These are phyloP conservation scores for Leptatherina wallacei DNA, from an alignment of 2,797 vertebrate genomes.

Conservation along the genomic window DNA sequence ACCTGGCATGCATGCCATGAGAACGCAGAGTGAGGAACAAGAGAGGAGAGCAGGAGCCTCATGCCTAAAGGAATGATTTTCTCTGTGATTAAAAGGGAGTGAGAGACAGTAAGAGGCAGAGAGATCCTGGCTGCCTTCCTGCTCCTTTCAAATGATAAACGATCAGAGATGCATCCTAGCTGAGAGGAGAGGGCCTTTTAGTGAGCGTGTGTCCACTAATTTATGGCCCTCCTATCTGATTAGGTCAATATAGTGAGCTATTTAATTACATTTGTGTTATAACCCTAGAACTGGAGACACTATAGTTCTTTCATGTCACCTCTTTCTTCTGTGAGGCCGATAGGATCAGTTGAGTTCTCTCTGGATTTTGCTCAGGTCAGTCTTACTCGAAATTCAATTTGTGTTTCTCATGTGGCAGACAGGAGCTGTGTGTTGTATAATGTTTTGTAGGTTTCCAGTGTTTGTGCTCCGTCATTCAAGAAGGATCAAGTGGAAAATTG, in stretches of 20 bases:
- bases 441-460: constrained; percentile 11
- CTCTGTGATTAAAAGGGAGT: constrained; percentile 66
- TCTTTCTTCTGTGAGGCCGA: constrained; percentile 45
- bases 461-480: constrained; percentile 16
- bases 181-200: constrained; percentile 79
- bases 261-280: constrained; percentile 83
- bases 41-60: constrained; percentile 53
- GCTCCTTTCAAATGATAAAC: constrained; percentile 85
- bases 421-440: constrained; percentile 12
- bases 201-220: constrained; percentile 79
- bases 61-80: constrained; percentile 71
- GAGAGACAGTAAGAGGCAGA: constrained; percentile 35
- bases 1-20: constrained; percentile 32
- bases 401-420: constrained; percentile 18
- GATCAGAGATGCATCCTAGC: constrained; percentile 80
- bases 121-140: constrained; percentile 73
- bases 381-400: constrained; percentile 21
- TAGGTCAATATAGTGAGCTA: constrained; percentile 83
- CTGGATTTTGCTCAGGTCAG: constrained; percentile 6
- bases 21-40: constrained; percentile 43
- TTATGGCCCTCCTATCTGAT: constrained; percentile 83
- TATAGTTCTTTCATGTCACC: constrained; percentile 63
- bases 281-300: constrained; percentile 72
- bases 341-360: constrained; percentile 30
- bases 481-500: constrained; percentile 38